These are phyloP conservation scores for Cnemophilus loriae DNA, from an alignment of 2,113 vertebrate species.

Conservation along the genomic window DNA sequence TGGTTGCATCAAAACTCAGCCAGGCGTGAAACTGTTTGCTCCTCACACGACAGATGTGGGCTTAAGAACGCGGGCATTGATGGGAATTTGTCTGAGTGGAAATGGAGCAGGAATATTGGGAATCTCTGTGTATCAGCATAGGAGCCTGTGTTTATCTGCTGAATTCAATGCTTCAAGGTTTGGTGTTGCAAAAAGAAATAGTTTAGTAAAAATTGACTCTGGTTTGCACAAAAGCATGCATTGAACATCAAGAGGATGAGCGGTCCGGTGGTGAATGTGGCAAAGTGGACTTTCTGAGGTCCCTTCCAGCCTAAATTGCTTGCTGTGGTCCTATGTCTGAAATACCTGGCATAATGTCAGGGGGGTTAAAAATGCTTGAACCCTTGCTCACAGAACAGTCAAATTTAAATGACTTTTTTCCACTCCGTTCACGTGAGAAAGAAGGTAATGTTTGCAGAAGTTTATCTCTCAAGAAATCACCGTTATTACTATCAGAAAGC, in stretches of 20 bases:
- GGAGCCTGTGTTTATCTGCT: not conserved
- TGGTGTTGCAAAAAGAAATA: not conserved
- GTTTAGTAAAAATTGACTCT: not conserved
- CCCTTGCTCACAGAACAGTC: not conserved
- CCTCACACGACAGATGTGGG: not conserved
- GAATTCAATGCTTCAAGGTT: not conserved
- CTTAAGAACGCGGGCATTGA: not conserved
- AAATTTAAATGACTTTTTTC: not conserved
- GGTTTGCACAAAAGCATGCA: not conserved
- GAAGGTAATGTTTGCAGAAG: not conserved
- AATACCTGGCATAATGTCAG: not conserved
- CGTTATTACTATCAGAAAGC: not conserved
- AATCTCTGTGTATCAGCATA: not conserved
- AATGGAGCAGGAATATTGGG: not conserved
- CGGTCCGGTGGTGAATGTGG: fast-evolving
- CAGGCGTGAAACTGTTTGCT: not conserved
- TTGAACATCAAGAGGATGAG: not conserved
- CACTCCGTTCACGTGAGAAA: not conserved
- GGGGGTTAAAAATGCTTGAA: not conserved
- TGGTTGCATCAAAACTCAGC: not conserved
- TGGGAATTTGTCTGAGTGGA: not conserved
- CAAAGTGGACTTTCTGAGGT: not conserved
- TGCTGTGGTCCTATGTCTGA: not conserved
- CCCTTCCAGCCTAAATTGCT: not conserved
- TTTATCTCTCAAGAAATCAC: not conserved